Conservation (phyloP, 2,888 invertebrate species). For the Himalopsyche japonica region DNA sequence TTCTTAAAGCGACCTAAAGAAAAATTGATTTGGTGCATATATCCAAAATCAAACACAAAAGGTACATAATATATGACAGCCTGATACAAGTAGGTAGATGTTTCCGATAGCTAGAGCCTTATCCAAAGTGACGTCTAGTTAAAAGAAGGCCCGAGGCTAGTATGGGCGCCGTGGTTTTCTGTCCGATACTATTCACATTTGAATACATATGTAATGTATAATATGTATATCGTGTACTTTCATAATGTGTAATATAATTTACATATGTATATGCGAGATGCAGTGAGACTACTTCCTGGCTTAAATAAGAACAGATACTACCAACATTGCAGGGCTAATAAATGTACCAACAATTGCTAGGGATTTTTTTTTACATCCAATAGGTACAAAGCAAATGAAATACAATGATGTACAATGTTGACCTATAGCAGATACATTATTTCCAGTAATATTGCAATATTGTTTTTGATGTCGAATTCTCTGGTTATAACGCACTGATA, state of each 20-base stretch:
- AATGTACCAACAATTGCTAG: too few relatives aligned
- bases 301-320: not conserved
- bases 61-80: too few relatives aligned
- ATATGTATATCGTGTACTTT: not conserved
- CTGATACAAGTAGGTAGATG: not conserved
- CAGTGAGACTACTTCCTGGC: not conserved
- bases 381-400: too few relatives aligned
- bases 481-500: too few relatives aligned
- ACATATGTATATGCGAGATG: not conserved
- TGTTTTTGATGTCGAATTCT: too few relatives aligned
- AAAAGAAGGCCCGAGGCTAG: not conserved
- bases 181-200: not conserved
- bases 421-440: too few relatives aligned
- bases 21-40: too few relatives aligned
- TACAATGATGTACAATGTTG: too few relatives aligned
- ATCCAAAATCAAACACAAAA: too few relatives aligned
- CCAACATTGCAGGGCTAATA: not conserved
- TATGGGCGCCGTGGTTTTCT: not conserved
- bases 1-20: too few relatives aligned
- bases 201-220: not conserved
- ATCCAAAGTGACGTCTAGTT: not conserved
- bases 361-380: too few relatives aligned
- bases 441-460: too few relatives aligned
- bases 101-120: not conserved
- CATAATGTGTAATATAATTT: not conserved